Evolutionary conservation across 2,797 vertebrate genomes (phyloP), one percentile per base, ranked within the genome.

Genomic region (Aselliscus stoliczkanus): DNA sequence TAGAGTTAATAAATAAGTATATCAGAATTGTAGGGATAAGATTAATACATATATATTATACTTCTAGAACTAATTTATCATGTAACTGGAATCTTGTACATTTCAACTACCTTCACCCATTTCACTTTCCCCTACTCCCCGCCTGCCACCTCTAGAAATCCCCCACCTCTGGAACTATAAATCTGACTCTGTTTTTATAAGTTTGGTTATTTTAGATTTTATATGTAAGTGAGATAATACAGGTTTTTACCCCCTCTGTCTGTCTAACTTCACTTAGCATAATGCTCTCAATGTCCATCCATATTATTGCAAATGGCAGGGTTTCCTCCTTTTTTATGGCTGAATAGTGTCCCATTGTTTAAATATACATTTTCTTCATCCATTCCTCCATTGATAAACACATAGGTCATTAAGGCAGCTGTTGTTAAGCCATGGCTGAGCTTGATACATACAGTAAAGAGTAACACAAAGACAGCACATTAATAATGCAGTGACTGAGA

Each of bases 401-500:
- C 13, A 60, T 73, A 47, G 31, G 15, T 58, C 25, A 13, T n/a
- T 47, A 25, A 73, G 77, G 44, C 65, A 73, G 99, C 99, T 98
- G 99, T 99, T 91, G 99, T 99, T 92, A 99, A 70, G 99, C 99
- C 96, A 99, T 99, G 95, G 98, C 99, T 96, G 99, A 99, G 97
- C 99, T 99, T 52, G 99, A 99, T 98, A 98, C 98, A 93, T 98
- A 99, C 98, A 99, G 98, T 67, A 99, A 99, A 99, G 99, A 99
- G 76, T 99, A 99, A 42, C 99, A 99, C 98, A 99, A 99, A 99
- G 99, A 99, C 99, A 99, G 99, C 98, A 99, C 99, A 88, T 98
- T 99, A 98, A 99, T 99, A 99, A 99, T 99, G 99, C 99, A 99
- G 98, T 99, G 99, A 98, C 99, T 99, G 98, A 98, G 99, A 99